Base-by-base conservation (phyloP, 2,113 vertebrate species). In the Ciconia stormi region DNA sequence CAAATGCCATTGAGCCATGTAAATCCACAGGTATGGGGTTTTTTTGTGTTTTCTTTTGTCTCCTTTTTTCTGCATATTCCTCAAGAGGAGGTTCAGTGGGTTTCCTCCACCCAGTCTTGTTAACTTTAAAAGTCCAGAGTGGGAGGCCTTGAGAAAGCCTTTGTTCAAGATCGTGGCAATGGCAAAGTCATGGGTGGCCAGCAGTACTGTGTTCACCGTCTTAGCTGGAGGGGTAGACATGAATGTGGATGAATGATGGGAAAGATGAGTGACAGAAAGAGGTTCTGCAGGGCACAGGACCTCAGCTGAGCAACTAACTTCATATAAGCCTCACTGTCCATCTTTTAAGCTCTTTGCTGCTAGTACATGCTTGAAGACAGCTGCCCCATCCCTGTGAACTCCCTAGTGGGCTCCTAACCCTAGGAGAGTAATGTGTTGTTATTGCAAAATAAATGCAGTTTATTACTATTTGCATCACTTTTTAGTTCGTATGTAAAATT, bases 1-100 rank as follows among this genome's bases (percentile, higher is more conserved):
- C 49, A 50, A 56, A 40, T 84, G 26, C 12, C 81, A 49, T 10
- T 29, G 10, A 17, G 3, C 40, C 18, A 14, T 59, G 15, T 59
- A 70, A 78, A 91, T 21, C 10, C 5, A 34, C 2, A 6, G 3
- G 2, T 52, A 65, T 9, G 13, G 2, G 0, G 0, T 47, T 38
- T 27, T 40, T 50, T 3, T 6, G 38, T 56, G 5, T 36, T 61
- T 71, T 78, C 1, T 69, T 78, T 46, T 85, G 4, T 40, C 4
- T 34, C 59, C 13, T 30, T 56, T 36, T 63, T 53, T 34, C 6
- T 29, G 16, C 16, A 40, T 44, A 11, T 62, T 67, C 26, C 46
- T 59, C 2, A 8, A 53, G 42, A 78, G 49, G 16, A 56, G 4
- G 15, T 49, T 86, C 63, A 46, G 49, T 46, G 36, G 2, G 2